These are phyloP conservation scores for Carassius carassius DNA, from an alignment of 2,113 vertebrate species.

Conservation along the genomic window DNA sequence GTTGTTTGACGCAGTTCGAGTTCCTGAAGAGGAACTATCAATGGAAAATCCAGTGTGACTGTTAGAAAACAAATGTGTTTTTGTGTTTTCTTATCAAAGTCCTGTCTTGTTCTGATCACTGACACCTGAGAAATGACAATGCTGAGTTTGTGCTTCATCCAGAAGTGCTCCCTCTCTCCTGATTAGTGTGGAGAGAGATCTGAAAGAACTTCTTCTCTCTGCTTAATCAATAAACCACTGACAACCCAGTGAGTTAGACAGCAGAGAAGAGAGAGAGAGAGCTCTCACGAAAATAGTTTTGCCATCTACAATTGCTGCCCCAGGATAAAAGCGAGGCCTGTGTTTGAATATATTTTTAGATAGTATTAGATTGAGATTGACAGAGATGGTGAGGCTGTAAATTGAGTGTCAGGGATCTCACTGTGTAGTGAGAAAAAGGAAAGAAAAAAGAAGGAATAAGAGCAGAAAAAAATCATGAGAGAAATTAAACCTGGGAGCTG, in stretches of 20 bases:
- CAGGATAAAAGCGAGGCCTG: slow-evolving; percentile 57
- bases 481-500: slow-evolving; percentile 68
- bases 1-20: no score
- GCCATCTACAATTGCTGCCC: slow-evolving; percentile 57
- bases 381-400: slow-evolving; percentile 60
- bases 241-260: slow-evolving; percentile 60
- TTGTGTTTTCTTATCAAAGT: slow-evolving; percentile 17
- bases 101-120: slow-evolving; percentile 23
- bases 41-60: background rate
- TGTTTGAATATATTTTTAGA: slow-evolving; percentile 62
- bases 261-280: slow-evolving; percentile 16
- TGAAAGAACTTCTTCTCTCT: slow-evolving; percentile 56
- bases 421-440: slow-evolving; percentile 52
- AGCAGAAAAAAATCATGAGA: slow-evolving; percentile 47
- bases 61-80: slow-evolving; percentile 8
- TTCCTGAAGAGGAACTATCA: no score
- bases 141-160: slow-evolving; percentile 33
- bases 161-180: slow-evolving; percentile 48
- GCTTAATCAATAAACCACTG: slow-evolving; percentile 70
- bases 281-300: slow-evolving; percentile 57
- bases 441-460: slow-evolving; percentile 14
- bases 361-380: slow-evolving; percentile 61
- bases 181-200: slow-evolving; percentile 63
- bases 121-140: slow-evolving; percentile 54
- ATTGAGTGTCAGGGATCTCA: slow-evolving; percentile 64